These are phyloP conservation scores for Calephelis perditalis DNA, from an alignment of 2,888 invertebrate species.

Conservation along the genomic window DNA sequence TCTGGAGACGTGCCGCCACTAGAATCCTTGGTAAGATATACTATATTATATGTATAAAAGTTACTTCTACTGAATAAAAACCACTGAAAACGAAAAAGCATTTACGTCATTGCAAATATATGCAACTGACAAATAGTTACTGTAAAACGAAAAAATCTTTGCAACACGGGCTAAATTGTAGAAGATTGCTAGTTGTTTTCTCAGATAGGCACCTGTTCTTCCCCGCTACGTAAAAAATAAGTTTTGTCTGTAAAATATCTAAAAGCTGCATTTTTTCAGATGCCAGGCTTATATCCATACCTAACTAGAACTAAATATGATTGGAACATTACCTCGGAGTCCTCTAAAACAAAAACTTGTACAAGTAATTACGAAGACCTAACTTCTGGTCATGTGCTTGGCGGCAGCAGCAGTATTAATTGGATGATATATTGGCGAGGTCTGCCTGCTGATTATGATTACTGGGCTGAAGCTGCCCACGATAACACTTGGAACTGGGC, in stretches of 20 bases:
- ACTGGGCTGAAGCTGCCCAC: slow-evolving; percentile 34
- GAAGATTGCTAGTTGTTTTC: too few relatives aligned
- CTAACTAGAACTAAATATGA: slow-evolving; percentile 34
- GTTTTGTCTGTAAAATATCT: too few relatives aligned
- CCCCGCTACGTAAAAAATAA: too few relatives aligned
- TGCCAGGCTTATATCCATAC: slow-evolving; percentile 32
- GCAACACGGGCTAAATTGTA: too few relatives aligned
- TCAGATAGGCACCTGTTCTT: too few relatives aligned
- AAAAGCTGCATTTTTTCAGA: slow-evolving; percentile 30
- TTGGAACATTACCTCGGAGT: slow-evolving; percentile 37
- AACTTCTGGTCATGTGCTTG: slow-evolving; percentile 43
- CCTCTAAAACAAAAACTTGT: slow-evolving; percentile 31
- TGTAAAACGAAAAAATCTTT: too few relatives aligned
- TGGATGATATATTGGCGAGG: slow-evolving; percentile 38
- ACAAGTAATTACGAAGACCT: slow-evolving; percentile 23
- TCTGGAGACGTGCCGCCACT: slow-evolving; percentile 36
- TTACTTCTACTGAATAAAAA: too few relatives aligned
- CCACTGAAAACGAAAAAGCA: too few relatives aligned
- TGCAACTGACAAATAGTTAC: too few relatives aligned
- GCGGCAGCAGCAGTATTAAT: slow-evolving; percentile 41
- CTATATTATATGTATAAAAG: too few relatives aligned
- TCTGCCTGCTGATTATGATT: slow-evolving; percentile 34
- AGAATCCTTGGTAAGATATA: slow-evolving; percentile 29
- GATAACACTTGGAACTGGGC: slow-evolving; percentile 40
- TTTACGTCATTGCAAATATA: too few relatives aligned